phyloP scores from a whole-genome alignment of 53 echinoderm and acorn worm genomes.

The Glandiceps talaboti region DNA sequence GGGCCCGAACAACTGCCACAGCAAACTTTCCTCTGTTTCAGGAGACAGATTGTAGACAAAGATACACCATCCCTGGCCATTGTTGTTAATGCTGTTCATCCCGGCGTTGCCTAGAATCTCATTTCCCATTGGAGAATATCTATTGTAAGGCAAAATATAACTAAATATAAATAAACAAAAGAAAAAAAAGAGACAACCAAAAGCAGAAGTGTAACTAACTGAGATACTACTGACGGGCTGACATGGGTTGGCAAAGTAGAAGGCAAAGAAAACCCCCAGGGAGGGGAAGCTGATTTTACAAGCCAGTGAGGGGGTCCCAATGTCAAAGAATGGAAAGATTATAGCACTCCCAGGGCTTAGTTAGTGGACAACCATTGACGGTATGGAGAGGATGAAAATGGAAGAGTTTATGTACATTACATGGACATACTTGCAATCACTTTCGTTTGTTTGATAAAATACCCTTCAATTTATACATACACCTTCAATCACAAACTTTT shows the following conservation, averaged over 20 bases:
- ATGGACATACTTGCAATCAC: too few relatives aligned
- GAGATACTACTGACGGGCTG: background rate
- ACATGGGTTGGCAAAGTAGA: background rate
- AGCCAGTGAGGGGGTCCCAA: too few relatives aligned
- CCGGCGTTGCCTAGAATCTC: slow-evolving; percentile 79
- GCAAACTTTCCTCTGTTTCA: slow-evolving; percentile 83
- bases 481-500: too few relatives aligned
- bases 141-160: background rate
- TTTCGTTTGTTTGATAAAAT: too few relatives aligned
- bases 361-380: too few relatives aligned
- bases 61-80: slow-evolving; percentile 96
- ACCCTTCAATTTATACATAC: too few relatives aligned
- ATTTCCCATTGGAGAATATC: slow-evolving; percentile 13
- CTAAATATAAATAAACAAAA: background rate
- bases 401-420: too few relatives aligned
- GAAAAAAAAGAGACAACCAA: background rate
- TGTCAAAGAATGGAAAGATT: too few relatives aligned
- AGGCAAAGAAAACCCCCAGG: background rate
- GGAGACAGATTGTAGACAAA: slow-evolving; percentile 98
- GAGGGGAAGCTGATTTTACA: background rate
- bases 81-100: slow-evolving; percentile 89
- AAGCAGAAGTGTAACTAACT: background rate
- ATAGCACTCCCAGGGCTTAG: too few relatives aligned
- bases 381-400: too few relatives aligned
- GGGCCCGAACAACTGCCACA: slow-evolving; percentile 98